These are phyloP conservation scores for Lissocephala sabroskyi DNA, from an alignment of 2,888 invertebrate genomes.

Conservation along the genomic window DNA sequence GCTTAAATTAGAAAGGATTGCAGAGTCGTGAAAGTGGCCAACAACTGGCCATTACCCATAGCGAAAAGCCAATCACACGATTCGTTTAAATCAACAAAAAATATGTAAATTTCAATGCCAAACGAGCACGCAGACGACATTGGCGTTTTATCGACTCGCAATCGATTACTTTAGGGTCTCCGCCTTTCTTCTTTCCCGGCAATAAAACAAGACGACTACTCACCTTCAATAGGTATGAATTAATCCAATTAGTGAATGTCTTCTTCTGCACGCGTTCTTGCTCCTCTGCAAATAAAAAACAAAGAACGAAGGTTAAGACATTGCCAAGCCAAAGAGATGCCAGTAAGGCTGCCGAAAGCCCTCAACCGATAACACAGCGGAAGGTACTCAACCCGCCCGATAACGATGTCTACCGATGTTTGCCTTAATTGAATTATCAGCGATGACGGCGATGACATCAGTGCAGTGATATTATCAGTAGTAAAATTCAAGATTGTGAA, in stretches of 20 bases:
- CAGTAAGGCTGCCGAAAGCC: no score
- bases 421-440: conserved; percentile 58
- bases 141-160: background rate
- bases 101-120: conserved; percentile 54
- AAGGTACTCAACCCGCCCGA: no score
- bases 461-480: conserved; percentile 13
- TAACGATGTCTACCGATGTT: conserved; percentile 24
- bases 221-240: conserved; percentile 96
- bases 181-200: conserved; percentile 1
- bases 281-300: conserved; percentile 85
- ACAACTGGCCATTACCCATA: conserved; percentile 16
- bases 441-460: conserved; percentile 49
- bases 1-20: conserved; percentile 55
- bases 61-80: conserved; percentile 5
- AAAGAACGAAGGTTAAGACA: conserved; percentile 16
- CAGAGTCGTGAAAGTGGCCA: conserved; percentile 29
- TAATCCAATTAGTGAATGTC: conserved; percentile 99
- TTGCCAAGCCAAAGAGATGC: no score
- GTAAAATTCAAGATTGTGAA: no score
- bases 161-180: background rate
- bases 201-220: conserved; percentile 67
- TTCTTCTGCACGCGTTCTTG: conserved; percentile 99
- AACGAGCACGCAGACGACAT: background rate
- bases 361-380: no score
- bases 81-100: conserved; percentile 5